These are phyloP conservation scores for Gadus macrocephalus DNA, from an alignment of 2,113 vertebrate species.

Conservation along the genomic window DNA sequence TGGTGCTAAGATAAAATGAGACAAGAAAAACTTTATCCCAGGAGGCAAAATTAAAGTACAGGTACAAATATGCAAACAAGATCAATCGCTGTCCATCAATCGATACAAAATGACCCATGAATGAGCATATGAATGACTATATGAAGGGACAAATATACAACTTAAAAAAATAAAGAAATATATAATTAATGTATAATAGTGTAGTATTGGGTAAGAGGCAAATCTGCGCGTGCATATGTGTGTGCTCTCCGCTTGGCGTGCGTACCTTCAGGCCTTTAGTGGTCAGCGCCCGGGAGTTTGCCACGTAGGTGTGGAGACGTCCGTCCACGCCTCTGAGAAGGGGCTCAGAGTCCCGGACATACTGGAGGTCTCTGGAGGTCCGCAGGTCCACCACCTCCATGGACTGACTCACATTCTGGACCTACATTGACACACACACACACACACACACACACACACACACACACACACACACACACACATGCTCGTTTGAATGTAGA, in stretches of 20 bases:
- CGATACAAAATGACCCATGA: too few relatives aligned
- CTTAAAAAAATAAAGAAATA: too few relatives aligned
- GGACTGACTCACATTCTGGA: slow-evolving; percentile 94
- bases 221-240: slow-evolving; percentile 13
- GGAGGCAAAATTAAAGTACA: too few relatives aligned
- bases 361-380: slow-evolving; percentile 93
- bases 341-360: slow-evolving; percentile 90
- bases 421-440: slow-evolving; percentile 65
- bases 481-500: background rate
- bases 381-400: slow-evolving; percentile 91
- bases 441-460: slow-evolving; percentile 8
- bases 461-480: background rate
- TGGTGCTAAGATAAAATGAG: too few relatives aligned
- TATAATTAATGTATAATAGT: too few relatives aligned
- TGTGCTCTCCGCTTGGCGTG: background rate
- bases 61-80: too few relatives aligned
- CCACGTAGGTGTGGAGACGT: slow-evolving; percentile 85
- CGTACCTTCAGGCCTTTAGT: slow-evolving; percentile 84
- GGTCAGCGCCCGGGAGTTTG: slow-evolving; percentile 74
- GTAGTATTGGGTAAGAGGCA: too few relatives aligned
- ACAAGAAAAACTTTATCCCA: too few relatives aligned
- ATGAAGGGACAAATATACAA: too few relatives aligned
- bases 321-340: slow-evolving; percentile 87
- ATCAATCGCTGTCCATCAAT: too few relatives aligned
- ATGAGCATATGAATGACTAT: too few relatives aligned